These are phyloP conservation scores for Cossypha polioptera DNA, from an alignment of 2,797 vertebrate species.

Conservation along the genomic window DNA sequence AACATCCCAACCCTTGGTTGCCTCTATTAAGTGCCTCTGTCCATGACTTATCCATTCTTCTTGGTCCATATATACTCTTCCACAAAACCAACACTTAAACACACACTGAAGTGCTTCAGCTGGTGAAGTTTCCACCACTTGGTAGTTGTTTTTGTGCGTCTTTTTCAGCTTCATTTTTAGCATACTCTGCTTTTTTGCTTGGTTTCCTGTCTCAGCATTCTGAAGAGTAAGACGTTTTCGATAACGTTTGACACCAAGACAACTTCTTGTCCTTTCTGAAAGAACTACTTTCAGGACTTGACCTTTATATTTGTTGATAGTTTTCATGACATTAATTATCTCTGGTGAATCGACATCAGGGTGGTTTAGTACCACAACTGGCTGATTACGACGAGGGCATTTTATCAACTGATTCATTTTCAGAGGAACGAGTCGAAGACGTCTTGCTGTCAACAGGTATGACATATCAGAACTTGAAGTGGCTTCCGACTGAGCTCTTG, in stretches of 20 bases:
- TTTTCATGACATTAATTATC: constrained; percentile 79
- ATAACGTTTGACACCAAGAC: constrained; percentile 65
- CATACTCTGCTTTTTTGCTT: constrained; percentile 81
- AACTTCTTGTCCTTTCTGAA: constrained; percentile 73
- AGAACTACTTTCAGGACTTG: constrained; percentile 78
- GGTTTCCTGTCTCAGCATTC: constrained; percentile 54
- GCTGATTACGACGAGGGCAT: constrained; percentile 88
- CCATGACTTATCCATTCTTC: constrained; percentile 82
- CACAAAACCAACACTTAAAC: constrained; percentile 81
- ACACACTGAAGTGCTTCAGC: constrained; percentile 67
- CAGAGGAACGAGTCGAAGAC: constrained; percentile 81
- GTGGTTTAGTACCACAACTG: constrained; percentile 95
- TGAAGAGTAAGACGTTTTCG: constrained; percentile 73
- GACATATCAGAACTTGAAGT: constrained; percentile 43
- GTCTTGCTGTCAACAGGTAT: constrained; percentile 63
- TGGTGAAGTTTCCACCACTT: constrained; percentile 83
- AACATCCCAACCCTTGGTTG: constrained; percentile 77
- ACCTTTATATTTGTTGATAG: constrained; percentile 78
- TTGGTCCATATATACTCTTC: constrained; percentile 75
- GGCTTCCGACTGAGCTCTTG: constrained; percentile 18
- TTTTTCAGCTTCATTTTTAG: constrained; percentile 94
- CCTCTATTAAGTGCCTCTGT: constrained; percentile 78
- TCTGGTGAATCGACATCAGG: constrained; percentile 84
- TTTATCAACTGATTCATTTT: constrained; percentile 85
- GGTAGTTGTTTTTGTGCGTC: constrained; percentile 87